Percentiles rank a stretch among this genome's conserved stretches.
phyloP scores from a whole-genome alignment of 1,140 invertebrate species.

The Drosophila mayri region DNA sequence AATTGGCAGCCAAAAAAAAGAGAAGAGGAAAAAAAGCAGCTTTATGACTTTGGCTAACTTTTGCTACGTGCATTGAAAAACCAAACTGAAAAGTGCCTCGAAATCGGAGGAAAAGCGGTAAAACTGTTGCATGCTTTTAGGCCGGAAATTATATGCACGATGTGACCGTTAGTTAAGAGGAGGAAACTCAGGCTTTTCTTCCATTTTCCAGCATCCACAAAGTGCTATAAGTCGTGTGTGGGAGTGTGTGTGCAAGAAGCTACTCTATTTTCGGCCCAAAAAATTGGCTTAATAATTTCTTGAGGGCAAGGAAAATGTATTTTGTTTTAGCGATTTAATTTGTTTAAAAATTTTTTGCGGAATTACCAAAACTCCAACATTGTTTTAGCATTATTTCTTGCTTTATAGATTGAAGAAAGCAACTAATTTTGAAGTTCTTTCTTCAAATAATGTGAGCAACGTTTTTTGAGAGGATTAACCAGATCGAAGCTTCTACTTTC shows the following conservation, averaged over 20 bases:
- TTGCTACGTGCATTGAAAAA: constrained; percentile 69
- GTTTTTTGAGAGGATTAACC: constrained; percentile 52
- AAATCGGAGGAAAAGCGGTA: constrained; percentile 6
- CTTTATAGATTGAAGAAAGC: no score
- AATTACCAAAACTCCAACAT: no score
- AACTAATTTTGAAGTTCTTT: no score
- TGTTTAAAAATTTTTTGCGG: background rate
- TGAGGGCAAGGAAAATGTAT: background rate
- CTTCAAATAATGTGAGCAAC: no score
- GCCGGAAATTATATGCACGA: constrained; percentile 65
- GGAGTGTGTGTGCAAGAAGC: background rate
- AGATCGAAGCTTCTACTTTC: constrained; percentile 13
- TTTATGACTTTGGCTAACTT: constrained; percentile 80
- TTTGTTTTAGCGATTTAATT: background rate
- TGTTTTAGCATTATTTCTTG: no score
- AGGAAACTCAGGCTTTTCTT: background rate
- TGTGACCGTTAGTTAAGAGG: constrained; percentile 30
- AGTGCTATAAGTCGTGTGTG: background rate
- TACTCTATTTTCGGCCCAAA: background rate
- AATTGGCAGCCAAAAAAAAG: constrained; percentile 49
- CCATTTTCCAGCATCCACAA: background rate
- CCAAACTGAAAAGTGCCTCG: constrained; percentile 34
- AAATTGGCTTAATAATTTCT: background rate
- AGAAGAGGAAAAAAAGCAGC: constrained; percentile 41
- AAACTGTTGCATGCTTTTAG: constrained; percentile 80